phyloP scores from a whole-genome alignment of 1,140 invertebrate species.

The Psix sp. region DNA sequence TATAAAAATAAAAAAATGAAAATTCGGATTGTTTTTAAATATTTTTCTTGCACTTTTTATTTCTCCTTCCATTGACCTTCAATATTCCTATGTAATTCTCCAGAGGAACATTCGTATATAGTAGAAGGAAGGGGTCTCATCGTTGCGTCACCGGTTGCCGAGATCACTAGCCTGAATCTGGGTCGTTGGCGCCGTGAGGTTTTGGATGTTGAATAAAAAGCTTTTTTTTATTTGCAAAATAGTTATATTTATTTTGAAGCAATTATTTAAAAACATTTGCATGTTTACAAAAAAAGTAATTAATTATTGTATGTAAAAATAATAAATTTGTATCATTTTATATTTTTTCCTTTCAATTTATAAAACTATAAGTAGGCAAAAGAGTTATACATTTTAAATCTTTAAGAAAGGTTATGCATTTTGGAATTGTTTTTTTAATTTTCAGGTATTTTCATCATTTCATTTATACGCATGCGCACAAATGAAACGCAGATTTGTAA shows the following conservation, averaged over 20 bases:
- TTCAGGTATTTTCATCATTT: no score
- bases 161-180: constrained; percentile 63
- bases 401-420: no score
- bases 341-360: no score
- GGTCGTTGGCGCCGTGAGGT: constrained; percentile 60
- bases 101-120: constrained; percentile 55
- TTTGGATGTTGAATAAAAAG: constrained; percentile 58
- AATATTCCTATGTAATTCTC: constrained; percentile 56
- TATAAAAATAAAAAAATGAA: background rate
- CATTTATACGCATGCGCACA: no score
- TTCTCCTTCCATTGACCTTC: constrained; percentile 47
- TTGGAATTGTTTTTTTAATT: no score
- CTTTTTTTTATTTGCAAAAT: constrained; percentile 28
- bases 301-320: no score
- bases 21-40: background rate
- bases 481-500: no score
- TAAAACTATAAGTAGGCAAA: no score
- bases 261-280: background rate
- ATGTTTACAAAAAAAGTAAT: no score
- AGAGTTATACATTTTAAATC: no score
- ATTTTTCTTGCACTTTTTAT: constrained; percentile 32
- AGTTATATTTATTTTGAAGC: constrained; percentile 1
- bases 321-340: no score
- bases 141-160: constrained; percentile 60
- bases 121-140: constrained; percentile 59